A percentile compares a stretch with the other conserved stretches of the same genome.
Conservation (phyloP, 2,113 vertebrate species). For the Nothocercus julius region DNA sequence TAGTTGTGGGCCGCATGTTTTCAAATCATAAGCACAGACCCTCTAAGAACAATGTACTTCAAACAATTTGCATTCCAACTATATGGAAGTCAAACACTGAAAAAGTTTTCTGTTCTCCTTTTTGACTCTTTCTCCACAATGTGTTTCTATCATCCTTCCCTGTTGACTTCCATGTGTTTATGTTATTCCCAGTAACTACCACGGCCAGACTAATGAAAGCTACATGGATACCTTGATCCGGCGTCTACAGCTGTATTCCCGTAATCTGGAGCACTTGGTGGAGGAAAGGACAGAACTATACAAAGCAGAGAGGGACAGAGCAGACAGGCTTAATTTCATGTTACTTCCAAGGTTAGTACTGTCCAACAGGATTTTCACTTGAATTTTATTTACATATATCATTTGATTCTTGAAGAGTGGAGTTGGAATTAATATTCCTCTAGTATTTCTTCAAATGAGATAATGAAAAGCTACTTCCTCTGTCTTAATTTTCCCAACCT, state of each 20-base stretch:
- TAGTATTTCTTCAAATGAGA: not conserved
- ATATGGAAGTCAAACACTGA: not conserved
- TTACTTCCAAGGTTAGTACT: conserved; percentile 88
- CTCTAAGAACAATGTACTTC: not conserved
- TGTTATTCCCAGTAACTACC: conserved; percentile 82
- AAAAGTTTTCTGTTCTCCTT: not conserved
- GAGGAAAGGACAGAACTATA: conserved; percentile 94
- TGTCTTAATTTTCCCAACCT: not conserved
- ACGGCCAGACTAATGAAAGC: conserved; percentile 90
- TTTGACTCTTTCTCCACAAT: not conserved
- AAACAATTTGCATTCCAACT: not conserved
- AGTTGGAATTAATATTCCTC: not conserved
- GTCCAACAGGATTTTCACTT: not conserved
- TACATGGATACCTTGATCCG: conserved; percentile 99
- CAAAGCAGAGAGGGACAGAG: conserved; percentile 94
- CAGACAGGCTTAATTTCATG: conserved; percentile 95
- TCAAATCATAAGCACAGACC: not conserved
- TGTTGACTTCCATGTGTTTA: not conserved
- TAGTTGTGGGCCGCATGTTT: not conserved
- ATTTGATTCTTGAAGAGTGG: not conserved
- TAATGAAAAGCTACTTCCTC: not conserved
- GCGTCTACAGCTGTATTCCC: conserved; percentile 94
- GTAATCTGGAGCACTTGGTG: conserved; percentile 93
- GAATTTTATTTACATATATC: not conserved
- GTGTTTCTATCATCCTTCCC: not conserved